Conservation (phyloP, 2,113 vertebrate species). For the Saccopteryx bilineata region DNA sequence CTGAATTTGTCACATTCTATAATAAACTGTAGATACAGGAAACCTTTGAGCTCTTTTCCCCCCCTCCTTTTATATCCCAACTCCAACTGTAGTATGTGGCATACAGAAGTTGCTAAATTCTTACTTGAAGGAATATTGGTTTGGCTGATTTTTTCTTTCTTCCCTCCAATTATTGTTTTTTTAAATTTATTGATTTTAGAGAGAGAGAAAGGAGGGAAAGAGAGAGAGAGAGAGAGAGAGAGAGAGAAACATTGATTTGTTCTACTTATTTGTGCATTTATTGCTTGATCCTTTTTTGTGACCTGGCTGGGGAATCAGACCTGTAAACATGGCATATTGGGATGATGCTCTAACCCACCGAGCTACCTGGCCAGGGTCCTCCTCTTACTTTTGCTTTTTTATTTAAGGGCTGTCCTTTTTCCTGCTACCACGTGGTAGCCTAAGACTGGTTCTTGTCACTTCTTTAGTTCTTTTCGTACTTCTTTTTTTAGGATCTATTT, state of each 20-base stretch:
- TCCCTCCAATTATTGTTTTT: not conserved
- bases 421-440: not conserved
- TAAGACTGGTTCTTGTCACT: not conserved
- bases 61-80: not conserved
- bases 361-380: not conserved
- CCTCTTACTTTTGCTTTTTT: not conserved
- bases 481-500: too few relatives aligned
- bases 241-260: too few relatives aligned
- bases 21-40: not conserved
- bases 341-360: too few relatives aligned
- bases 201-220: too few relatives aligned
- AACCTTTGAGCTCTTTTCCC: not conserved
- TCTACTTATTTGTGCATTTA: too few relatives aligned
- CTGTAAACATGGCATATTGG: too few relatives aligned
- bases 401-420: not conserved
- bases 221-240: too few relatives aligned
- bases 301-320: too few relatives aligned
- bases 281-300: too few relatives aligned
- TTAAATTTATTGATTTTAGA: not conserved
- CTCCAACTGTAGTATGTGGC: too few relatives aligned
- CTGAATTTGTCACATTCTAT: not conserved
- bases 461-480: slow-evolving; percentile 32
- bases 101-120: not conserved
- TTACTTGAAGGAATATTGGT: slow-evolving; percentile 3
- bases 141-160: slow-evolving; percentile 1